Base-by-base conservation (phyloP, 2,113 vertebrate genomes). In the Otus sunia region DNA sequence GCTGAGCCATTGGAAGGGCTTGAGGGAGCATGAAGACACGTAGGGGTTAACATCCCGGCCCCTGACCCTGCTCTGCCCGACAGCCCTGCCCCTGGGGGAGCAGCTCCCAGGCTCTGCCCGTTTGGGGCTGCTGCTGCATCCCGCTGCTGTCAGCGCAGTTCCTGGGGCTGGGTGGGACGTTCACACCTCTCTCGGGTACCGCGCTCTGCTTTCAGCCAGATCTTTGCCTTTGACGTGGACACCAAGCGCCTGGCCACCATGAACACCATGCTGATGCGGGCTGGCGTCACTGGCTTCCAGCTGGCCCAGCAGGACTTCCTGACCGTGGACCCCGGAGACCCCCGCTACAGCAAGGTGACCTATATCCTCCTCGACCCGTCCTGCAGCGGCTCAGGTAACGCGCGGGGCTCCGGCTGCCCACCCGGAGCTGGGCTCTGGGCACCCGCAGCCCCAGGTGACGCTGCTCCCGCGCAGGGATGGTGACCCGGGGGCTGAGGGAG, bases 191-290 rank as follows among this genome's bases (percentile, higher is more conserved):
- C 18, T 34, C 47, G 64, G 45, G 50, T 0, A 0, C 64, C 5
- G 50, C 15, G 56, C n/a, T 91, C 32, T 83, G 19, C 63, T 20
- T 73, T 43, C 89, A 99, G 99, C 78, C 98, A 97, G 90, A 97
- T 99, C 92, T 99, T 99, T 88, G 99, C 99, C 25, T 99, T 99
- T 18, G 99, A 99, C 18, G 91, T 99, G 91, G 99, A 99, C 79
- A 97, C 99, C 32, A 99, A 99, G 93, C 99, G 99, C 6, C 90
- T 99, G 91, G 98, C 99, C 36, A 99, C 99, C 58, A 99, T 99
- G 99, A 99, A 98, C n/a, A 99, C 99, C 0, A 97, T 99, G 79
- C 97, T 99, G 92, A 98, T 98, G 27, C 98, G 99, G 53, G 99
- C 99, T 1, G 99, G 99, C 8, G 98, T 99, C 90, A 99, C 98